Conservation (phyloP, 2,797 vertebrate genomes). For the Anas acuta region DNA sequence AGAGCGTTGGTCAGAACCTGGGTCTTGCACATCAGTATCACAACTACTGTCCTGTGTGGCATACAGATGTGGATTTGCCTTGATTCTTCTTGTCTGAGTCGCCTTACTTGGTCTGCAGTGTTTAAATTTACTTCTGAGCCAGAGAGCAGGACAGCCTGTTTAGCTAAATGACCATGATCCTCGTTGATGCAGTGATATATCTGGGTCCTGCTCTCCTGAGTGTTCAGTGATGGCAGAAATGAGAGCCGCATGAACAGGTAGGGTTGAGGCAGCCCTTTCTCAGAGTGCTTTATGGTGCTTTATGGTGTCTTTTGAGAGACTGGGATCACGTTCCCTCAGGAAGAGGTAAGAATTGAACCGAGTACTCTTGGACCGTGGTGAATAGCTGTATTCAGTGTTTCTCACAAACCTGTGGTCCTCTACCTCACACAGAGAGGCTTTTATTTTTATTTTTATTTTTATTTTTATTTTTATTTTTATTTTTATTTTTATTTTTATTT, state of each 20-base stretch:
- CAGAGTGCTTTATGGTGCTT: neutral
- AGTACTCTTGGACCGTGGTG: neutral
- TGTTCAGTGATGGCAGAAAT: neutral
- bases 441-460: too few relatives aligned
- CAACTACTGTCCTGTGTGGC: neutral
- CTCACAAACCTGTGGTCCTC: neutral
- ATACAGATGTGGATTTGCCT: conserved; percentile 5
- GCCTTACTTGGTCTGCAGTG: neutral
- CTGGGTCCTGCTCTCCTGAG: neutral
- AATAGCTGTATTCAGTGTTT: neutral
- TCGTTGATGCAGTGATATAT: neutral
- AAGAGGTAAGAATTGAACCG: neutral
- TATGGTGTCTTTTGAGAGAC: neutral
- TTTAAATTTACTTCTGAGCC: neutral
- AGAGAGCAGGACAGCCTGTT: neutral
- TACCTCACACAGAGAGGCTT: neutral
- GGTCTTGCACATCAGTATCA: neutral
- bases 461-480: too few relatives aligned
- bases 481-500: too few relatives aligned
- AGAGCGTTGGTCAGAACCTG: neutral
- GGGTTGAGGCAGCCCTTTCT: neutral
- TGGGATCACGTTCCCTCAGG: neutral
- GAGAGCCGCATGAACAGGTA: neutral
- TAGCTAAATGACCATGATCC: neutral
- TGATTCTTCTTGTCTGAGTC: neutral